Evolutionary conservation across 1,140 invertebrate genomes (phyloP).

Genomic region (Bombus huntii): DNA sequence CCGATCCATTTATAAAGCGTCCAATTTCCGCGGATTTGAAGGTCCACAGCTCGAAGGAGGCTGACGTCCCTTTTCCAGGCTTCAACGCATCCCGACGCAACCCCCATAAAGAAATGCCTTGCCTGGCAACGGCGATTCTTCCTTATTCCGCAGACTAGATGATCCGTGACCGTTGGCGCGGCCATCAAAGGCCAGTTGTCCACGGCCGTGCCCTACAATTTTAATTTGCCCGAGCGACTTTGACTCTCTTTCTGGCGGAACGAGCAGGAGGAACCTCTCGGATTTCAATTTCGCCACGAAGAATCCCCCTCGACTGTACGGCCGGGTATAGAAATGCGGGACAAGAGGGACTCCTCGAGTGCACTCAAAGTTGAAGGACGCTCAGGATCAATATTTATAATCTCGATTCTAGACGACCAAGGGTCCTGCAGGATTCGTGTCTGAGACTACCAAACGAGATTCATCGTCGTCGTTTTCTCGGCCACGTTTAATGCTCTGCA

Average conservation of each 20-base stretch:
- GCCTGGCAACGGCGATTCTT: neutral
- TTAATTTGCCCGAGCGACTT: constrained; percentile 73
- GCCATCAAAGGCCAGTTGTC: constrained; percentile 54
- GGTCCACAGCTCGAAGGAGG: neutral
- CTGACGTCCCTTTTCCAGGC: neutral
- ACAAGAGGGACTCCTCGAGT: constrained; percentile 77
- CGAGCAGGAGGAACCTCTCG: constrained; percentile 70
- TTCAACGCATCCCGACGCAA: neutral
- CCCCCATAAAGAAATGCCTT: constrained; percentile 13
- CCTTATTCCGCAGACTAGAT: constrained; percentile 36
- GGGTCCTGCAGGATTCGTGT: constrained; percentile 67
- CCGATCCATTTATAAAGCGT: neutral
- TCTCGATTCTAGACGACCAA: constrained; percentile 79
- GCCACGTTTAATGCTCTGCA: constrained; percentile 27
- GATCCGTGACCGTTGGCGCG: constrained; percentile 46
- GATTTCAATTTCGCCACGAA: constrained; percentile 80
- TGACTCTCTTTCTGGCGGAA: constrained; percentile 60
- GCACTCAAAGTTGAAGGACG: constrained; percentile 78
- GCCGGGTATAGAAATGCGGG: constrained; percentile 78
- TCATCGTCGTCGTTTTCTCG: constrained; percentile 55
- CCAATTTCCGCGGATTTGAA: neutral
- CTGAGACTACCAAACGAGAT: constrained; percentile 68
- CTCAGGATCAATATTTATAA: constrained; percentile 82
- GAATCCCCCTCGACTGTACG: constrained; percentile 73
- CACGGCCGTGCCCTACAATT: constrained; percentile 51